Base-by-base conservation (phyloP, 2,888 invertebrate species). In the Sylvicola cinctus region DNA sequence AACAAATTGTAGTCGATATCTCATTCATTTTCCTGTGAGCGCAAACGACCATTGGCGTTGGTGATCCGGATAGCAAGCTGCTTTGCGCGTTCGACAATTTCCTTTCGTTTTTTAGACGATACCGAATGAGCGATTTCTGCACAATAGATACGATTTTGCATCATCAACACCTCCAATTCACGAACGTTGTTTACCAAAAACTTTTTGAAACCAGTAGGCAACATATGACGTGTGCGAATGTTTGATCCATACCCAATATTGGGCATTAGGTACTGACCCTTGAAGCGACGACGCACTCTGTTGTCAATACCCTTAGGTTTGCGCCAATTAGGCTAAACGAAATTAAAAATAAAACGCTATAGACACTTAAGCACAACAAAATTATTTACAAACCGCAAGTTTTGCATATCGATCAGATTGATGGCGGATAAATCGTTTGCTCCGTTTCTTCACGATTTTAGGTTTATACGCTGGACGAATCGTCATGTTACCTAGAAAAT, bases 221-320 rank as follows among this genome's bases (percentile, higher is more conserved):
- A 71, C 78, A 98, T 85, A 60, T 96, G 95, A 55, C 79, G 80
- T 39, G 93, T 93, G 55, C 80, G 83, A 55, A 81, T 79, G 60
- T 81, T 83, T 47, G 90, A 88, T 45, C 98, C 96, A 57, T 95
- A 98, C 73, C 98, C 98, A 59, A 99, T 93, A 58, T 79, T 93
- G 43, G 98, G 98, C 98, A 99, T 98, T 66, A 87, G 65, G 55
- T 80, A 90, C 57, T 95, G 95, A 20, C 98, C 98, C 80, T 98
- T 98, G 70, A 98, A 98, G 47, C 95, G 76, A 58, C 98, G 79
- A 47, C 98, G 78, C 32, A 98, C 96, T 63, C 96, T 76, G 76
- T 99, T 98, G 66, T 99, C 98, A 63, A 98, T 99, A 88, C 98
- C 98, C 67, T 95, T 95, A 14, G 98, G 98, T 66, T 95, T 98